phyloP scores from a whole-genome alignment of 2,888 invertebrate species.

The Archips xylosteana region DNA sequence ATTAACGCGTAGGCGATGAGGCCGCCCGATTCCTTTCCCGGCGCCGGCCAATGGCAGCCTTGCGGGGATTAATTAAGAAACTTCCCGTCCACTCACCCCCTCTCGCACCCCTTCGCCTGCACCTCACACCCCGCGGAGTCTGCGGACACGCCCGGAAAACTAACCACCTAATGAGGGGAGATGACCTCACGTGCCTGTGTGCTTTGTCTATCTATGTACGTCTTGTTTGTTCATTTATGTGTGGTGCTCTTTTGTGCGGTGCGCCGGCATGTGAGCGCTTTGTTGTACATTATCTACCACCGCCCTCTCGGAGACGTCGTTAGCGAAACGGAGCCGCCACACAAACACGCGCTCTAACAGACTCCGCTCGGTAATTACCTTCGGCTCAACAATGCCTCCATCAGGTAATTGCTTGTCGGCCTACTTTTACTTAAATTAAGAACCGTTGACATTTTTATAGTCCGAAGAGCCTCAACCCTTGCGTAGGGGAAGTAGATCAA shows the following conservation, averaged over 20 bases:
- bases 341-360: conserved; percentile 22
- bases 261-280: conserved; percentile 51
- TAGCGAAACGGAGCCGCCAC: conserved; percentile 28
- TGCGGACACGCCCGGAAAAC: conserved; percentile 86
- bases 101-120: conserved; percentile 57
- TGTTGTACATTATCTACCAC: conserved; percentile 46
- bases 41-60: conserved; percentile 82
- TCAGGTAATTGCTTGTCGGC: conserved; percentile 31
- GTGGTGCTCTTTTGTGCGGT: conserved; percentile 73
- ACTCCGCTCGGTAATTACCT: conserved; percentile 31
- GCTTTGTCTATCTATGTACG: conserved; percentile 76
- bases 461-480: conserved; percentile 28
- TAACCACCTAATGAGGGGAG: conserved; percentile 86
- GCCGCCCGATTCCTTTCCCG: conserved; percentile 71
- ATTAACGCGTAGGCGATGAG: conserved; percentile 84
- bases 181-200: conserved; percentile 84
- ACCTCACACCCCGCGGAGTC: conserved; percentile 74
- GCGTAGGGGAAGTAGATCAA: conserved; percentile 31
- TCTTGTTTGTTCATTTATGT: conserved; percentile 70
- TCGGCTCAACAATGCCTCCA: conserved; percentile 31
- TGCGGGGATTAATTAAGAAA: conserved; percentile 85
- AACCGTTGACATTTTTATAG: conserved; percentile 21
- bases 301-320: conserved; percentile 35
- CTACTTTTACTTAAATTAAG: conserved; percentile 29
- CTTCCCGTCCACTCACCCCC: conserved; percentile 71